Evolutionary conservation across 2,888 invertebrate genomes (phyloP).

Genomic region (Stegophylla sp.): DNA sequence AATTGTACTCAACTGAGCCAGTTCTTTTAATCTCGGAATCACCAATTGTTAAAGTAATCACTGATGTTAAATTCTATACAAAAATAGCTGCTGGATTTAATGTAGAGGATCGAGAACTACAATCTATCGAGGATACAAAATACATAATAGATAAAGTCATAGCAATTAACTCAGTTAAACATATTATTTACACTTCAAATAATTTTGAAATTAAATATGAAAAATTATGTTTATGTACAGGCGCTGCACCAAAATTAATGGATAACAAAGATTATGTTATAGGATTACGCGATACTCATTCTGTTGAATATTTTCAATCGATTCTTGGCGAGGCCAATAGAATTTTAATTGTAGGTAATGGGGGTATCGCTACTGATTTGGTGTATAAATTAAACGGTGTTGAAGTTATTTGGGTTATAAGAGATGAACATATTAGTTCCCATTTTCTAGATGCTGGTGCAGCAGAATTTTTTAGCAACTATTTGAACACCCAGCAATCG

Average conservation of each 20-base stretch:
- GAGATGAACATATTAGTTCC: constrained; percentile 89
- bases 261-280: constrained; percentile 73
- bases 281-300: constrained; percentile 94
- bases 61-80: constrained; percentile 82
- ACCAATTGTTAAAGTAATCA: constrained; percentile 85
- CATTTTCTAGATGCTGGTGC: constrained; percentile 96
- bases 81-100: constrained; percentile 86
- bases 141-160: constrained; percentile 75
- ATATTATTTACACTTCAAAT: constrained; percentile 69
- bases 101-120: constrained; percentile 77
- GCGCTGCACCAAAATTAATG: constrained; percentile 83
- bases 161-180: constrained; percentile 69
- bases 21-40: constrained; percentile 84
- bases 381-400: constrained; percentile 85
- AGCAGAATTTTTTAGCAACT: constrained; percentile 84
- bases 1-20: constrained; percentile 74
- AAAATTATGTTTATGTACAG: constrained; percentile 88
- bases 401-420: constrained; percentile 91
- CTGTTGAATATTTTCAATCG: constrained; percentile 79
- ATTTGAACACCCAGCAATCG: constrained; percentile 64
- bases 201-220: constrained; percentile 73
- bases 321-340: constrained; percentile 74
- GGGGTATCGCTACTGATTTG: constrained; percentile 97
- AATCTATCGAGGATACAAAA: constrained; percentile 73
- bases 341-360: constrained; percentile 91